These are phyloP conservation scores for Desmophyllum pertusum DNA, from an alignment of 92 coral and sea anemone genomes.

Conservation along the genomic window DNA sequence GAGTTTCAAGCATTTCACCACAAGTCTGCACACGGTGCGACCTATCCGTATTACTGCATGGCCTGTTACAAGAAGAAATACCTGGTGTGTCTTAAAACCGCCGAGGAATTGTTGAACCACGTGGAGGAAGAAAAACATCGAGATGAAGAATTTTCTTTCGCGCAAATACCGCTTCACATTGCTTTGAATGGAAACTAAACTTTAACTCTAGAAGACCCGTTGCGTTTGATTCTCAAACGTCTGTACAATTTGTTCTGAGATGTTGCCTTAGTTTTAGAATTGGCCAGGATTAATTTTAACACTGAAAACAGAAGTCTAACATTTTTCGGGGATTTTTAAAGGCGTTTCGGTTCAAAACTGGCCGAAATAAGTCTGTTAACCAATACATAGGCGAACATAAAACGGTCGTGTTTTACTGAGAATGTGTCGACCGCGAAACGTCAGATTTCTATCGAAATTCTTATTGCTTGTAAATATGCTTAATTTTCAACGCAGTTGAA, in stretches of 20 bases:
- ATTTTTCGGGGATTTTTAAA: neutral
- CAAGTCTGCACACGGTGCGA: slow-evolving; percentile 81
- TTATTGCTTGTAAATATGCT: slow-evolving; percentile 1
- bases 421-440: neutral
- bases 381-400: neutral
- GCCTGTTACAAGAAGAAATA: slow-evolving; percentile 83
- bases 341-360: neutral
- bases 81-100: slow-evolving; percentile 81
- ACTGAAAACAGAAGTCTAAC: neutral
- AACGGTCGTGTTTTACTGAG: neutral
- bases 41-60: slow-evolving; percentile 89
- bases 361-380: neutral
- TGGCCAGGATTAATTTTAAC: neutral
- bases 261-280: neutral
- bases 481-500: neutral
- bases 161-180: slow-evolving; percentile 77
- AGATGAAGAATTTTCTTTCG: slow-evolving; percentile 79
- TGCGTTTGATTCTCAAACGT: neutral
- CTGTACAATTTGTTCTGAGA: neutral
- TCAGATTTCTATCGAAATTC: neutral
- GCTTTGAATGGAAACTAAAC: slow-evolving; percentile 34
- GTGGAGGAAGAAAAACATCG: slow-evolving; percentile 78
- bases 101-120: slow-evolving; percentile 78
- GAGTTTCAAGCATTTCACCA: slow-evolving; percentile 88
- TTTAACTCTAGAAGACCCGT: neutral